phyloP scores from a whole-genome alignment of 2,888 invertebrate genomes.

The Elgonia sp. region DNA sequence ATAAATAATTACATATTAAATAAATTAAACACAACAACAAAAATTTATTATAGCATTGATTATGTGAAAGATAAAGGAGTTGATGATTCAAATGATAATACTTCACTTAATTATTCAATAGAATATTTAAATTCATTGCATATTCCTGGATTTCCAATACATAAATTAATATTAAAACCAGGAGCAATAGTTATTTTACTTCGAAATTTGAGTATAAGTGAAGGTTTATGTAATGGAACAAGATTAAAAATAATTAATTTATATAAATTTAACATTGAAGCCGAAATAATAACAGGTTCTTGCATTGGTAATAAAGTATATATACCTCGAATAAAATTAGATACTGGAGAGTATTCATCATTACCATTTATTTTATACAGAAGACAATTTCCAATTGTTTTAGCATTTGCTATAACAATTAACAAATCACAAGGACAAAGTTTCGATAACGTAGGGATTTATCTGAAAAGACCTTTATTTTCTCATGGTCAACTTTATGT shows the following conservation, averaged over 20 bases:
- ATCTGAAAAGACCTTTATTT: too few relatives aligned
- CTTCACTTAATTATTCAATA: slow-evolving; percentile 29
- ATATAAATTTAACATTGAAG: slow-evolving; percentile 33
- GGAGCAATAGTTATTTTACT: slow-evolving; percentile 24
- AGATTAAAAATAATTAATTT: slow-evolving; percentile 31
- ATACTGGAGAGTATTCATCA: not conserved
- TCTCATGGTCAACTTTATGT: too few relatives aligned
- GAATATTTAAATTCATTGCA: slow-evolving; percentile 39
- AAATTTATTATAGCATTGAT: slow-evolving; percentile 22
- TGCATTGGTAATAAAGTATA: slow-evolving; percentile 14
- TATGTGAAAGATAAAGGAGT: not conserved
- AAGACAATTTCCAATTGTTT: not conserved
- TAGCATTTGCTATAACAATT: too few relatives aligned
- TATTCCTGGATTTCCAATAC: slow-evolving; percentile 24
- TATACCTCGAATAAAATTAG: slow-evolving; percentile 28
- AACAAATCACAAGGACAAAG: too few relatives aligned
- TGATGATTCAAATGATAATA: not conserved
- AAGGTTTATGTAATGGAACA: slow-evolving; percentile 41
- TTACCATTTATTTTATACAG: slow-evolving; percentile 39
- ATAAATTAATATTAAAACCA: slow-evolving; percentile 30
- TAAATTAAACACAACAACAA: not conserved
- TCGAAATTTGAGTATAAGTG: slow-evolving; percentile 16
- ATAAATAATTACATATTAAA: slow-evolving; percentile 18
- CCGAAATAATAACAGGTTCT: slow-evolving; percentile 21
- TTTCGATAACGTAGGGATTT: too few relatives aligned